These are phyloP conservation scores for Tenebrio molitor DNA, from an alignment of 1,140 invertebrate genomes.

Conservation along the genomic window DNA sequence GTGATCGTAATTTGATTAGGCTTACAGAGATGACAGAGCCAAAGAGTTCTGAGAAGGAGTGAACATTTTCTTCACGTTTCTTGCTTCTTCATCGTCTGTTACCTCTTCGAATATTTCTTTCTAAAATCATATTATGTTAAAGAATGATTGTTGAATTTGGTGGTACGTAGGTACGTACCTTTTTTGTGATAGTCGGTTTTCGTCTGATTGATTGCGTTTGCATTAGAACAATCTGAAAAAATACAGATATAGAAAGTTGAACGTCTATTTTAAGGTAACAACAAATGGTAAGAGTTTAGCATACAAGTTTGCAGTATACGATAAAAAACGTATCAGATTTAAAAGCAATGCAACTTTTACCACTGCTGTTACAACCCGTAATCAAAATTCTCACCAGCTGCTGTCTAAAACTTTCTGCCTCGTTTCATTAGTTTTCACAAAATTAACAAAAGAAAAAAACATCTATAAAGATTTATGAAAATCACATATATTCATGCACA, in stretches of 20 bases:
- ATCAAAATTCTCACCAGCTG: constrained; percentile 13
- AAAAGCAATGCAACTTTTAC: constrained; percentile 19
- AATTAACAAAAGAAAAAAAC: constrained; percentile 8
- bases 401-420: not conserved
- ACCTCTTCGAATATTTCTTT: not conserved
- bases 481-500: constrained; percentile 3
- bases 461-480: too few relatives aligned
- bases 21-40: constrained; percentile 6
- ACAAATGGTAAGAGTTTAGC: constrained; percentile 28
- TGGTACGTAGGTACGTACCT: too few relatives aligned
- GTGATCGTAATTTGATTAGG: too few relatives aligned
- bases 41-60: constrained; percentile 14
- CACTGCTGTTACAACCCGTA: constrained; percentile 12
- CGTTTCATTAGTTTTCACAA: not conserved
- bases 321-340: too few relatives aligned
- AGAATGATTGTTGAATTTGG: too few relatives aligned
- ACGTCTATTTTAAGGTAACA: not conserved
- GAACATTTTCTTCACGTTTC: constrained; percentile 8
- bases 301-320: not conserved
- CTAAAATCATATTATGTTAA: too few relatives aligned
- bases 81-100: not conserved
- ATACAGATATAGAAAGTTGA: not conserved
- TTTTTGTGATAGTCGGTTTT: too few relatives aligned
- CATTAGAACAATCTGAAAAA: too few relatives aligned
- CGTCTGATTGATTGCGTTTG: too few relatives aligned